These are phyloP conservation scores for Amphibalanus amphitrite DNA, from an alignment of 1,140 invertebrate genomes.

Conservation along the genomic window DNA sequence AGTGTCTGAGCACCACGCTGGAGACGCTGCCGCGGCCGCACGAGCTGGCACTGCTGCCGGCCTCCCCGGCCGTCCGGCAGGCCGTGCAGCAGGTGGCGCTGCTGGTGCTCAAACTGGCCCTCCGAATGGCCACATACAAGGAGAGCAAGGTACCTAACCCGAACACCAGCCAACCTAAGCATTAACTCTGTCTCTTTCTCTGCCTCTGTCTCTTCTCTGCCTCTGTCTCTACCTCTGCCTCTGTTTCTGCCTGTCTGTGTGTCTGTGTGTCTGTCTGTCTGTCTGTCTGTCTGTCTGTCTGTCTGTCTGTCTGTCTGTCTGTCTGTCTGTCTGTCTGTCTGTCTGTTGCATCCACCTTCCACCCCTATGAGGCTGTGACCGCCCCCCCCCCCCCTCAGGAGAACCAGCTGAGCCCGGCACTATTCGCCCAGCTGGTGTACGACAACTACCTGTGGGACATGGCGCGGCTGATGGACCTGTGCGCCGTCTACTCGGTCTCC, in stretches of 20 bases:
- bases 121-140: background rate
- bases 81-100: background rate
- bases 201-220: too few relatives aligned
- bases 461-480: background rate
- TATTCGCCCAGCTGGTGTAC: background rate
- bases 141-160: conserved; percentile 1
- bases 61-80: background rate
- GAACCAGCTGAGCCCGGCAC: background rate
- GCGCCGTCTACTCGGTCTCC: background rate
- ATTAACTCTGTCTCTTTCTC: too few relatives aligned
- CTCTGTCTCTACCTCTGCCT: too few relatives aligned
- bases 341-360: too few relatives aligned
- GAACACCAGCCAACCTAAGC: too few relatives aligned
- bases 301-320: too few relatives aligned
- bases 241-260: too few relatives aligned
- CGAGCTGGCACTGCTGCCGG: background rate
- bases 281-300: too few relatives aligned
- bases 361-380: too few relatives aligned
- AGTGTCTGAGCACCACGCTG: background rate
- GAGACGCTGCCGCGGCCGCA: background rate
- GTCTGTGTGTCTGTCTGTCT: too few relatives aligned
- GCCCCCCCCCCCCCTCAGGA: too few relatives aligned
- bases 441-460: background rate
- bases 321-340: too few relatives aligned
- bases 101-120: background rate